Base-by-base conservation (phyloP, 2,888 invertebrate species). In the Oxystoma pomonae region DNA sequence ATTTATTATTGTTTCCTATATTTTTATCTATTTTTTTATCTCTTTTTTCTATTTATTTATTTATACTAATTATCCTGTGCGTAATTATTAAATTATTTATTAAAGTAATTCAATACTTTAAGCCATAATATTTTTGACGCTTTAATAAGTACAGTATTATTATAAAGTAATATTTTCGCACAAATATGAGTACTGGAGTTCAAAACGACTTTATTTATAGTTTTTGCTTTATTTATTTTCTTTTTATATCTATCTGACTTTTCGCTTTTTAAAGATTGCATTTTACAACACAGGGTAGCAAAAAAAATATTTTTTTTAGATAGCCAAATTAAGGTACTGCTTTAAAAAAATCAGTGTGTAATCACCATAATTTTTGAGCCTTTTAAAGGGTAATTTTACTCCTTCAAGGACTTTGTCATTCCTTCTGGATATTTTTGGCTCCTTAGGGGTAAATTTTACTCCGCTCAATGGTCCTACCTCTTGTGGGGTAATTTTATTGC, bases 31-130 rank as follows among this genome's bases (percentile, higher is more conserved):
- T 22, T 57, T 57, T 35, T 57, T 20, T 57, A 17, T 57, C 20
- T 16, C 49, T 2, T 21, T 35, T 22, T 57, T 20, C 18, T 22
- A 57, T 12, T 20, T 57, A 16, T n/a, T 57, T 16, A 67, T 65
- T 65, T 67, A 67, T 49, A 62, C 61, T 70, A 35, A 35, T 35
- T 35, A 12, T 35, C 12, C 12, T 35, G 12, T 7, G 35, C 3
- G 35, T 35, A 3, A 12, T 35, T 35, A 35, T 12, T 35, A 35
- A 35, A 35, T n/a, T n/a, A n/a, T 35, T 35, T 35, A 35, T 35
- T 35, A 12, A 35, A 35, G 12, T 12, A 3, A 35, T 3, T n/a
- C 35, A 7, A 35, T 35, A 35, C 35, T 3, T 35, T 35, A 35
- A 35, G 35, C 35, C 35, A 12, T 12, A 3, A 35, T 35, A 35